Conservation (phyloP, 2,797 vertebrate species). For the Garrulus glandarius region DNA sequence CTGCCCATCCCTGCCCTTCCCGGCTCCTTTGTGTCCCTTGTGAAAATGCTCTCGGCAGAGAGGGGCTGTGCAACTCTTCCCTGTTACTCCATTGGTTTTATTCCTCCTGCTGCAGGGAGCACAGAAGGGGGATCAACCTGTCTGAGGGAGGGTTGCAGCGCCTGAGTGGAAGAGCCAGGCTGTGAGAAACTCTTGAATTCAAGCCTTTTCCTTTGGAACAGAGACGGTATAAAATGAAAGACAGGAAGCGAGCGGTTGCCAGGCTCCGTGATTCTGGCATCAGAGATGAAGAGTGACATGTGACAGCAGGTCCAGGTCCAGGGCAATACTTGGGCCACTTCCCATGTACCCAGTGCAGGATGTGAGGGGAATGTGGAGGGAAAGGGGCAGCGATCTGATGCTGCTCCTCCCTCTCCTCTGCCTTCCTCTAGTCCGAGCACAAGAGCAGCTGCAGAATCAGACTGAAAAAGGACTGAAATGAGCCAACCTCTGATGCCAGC, state of each 20-base stretch:
- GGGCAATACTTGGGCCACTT: neutral
- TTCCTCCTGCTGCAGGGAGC: neutral
- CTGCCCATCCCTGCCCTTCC: neutral
- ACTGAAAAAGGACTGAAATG: neutral
- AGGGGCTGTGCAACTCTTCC: neutral
- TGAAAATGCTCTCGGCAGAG: fast-evolving
- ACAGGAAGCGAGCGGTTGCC: fast-evolving
- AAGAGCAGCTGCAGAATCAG: neutral
- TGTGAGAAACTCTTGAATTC: neutral
- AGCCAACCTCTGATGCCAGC: neutral
- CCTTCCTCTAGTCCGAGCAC: neutral
- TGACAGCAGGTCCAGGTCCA: neutral
- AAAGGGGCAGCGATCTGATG: fast-evolving
- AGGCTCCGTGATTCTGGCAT: too few species aligned
- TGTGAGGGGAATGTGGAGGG: neutral
- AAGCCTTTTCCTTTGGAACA: neutral
- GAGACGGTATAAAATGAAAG: neutral
- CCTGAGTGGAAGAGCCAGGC: neutral
- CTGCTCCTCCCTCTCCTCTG: neutral
- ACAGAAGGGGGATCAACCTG: fast-evolving
- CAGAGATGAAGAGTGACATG: fast-evolving
- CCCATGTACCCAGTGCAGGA: fast-evolving
- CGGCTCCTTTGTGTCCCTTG: fast-evolving
- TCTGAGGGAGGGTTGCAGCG: neutral
- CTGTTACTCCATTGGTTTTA: fast-evolving